Conservation (phyloP, 2,113 vertebrate genomes). For the Herpailurus yagouaroundi region DNA sequence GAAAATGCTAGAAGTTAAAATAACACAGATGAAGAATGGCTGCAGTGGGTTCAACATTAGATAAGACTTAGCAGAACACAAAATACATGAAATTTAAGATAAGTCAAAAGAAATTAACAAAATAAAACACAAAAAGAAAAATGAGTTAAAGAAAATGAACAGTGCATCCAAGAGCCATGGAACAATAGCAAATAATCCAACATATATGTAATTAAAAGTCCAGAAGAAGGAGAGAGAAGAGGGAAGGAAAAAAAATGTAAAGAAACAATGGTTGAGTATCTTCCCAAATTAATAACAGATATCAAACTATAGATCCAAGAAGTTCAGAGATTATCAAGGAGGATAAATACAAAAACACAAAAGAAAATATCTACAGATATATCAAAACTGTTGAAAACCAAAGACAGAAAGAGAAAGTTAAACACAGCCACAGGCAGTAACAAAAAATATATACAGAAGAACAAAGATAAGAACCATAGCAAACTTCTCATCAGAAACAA, state of each 20-base stretch:
- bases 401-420: neutral
- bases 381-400: neutral
- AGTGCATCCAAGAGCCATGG: neutral
- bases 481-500: constrained; percentile 6
- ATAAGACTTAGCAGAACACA: neutral
- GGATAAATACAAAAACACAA: neutral
- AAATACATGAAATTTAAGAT: neutral
- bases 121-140: neutral
- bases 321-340: neutral
- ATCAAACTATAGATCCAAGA: neutral
- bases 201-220: neutral
- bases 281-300: neutral
- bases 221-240: neutral
- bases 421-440: fast-evolving
- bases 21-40: neutral
- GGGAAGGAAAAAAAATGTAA: neutral
- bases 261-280: neutral
- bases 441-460: neutral
- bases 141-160: neutral
- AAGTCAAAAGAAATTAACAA: neutral
- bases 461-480: neutral
- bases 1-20: constrained; percentile 9
- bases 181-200: neutral
- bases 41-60: neutral
- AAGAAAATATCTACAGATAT: neutral